phyloP scores from a whole-genome alignment of 30 jellyfish, hydroid and myxozoan species.

The Catostylus mosaicus region DNA sequence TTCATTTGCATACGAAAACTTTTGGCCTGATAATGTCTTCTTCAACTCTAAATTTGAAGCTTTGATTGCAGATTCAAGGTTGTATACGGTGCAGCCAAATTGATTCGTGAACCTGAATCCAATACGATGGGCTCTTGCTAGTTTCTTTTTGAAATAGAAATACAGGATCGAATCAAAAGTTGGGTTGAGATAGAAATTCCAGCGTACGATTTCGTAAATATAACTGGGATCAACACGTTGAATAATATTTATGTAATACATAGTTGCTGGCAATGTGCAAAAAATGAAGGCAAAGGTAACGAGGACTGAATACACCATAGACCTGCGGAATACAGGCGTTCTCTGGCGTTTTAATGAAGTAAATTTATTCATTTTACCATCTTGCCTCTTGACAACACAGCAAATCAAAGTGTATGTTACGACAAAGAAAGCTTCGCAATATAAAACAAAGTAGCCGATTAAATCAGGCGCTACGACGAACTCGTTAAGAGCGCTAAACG shows the following conservation, averaged over 20 bases:
- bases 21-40: not conserved
- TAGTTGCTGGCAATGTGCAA: constrained; percentile 11
- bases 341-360: not conserved
- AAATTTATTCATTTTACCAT: not conserved
- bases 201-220: constrained; percentile 2
- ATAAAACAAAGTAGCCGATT: not conserved
- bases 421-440: not conserved
- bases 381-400: constrained; percentile 16
- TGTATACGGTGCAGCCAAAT: not conserved
- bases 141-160: constrained; percentile 8
- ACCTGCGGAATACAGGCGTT: not conserved
- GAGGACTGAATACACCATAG: not conserved
- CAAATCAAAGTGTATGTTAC: constrained; percentile 8
- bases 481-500: not conserved
- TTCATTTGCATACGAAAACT: not conserved
- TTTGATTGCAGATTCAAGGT: not conserved
- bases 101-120: constrained; percentile 8
- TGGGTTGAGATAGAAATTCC: constrained; percentile 18
- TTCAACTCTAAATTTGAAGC: not conserved
- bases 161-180: constrained; percentile 6
- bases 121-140: not conserved
- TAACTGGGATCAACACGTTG: constrained; percentile 6
- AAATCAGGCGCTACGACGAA: not conserved
- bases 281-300: constrained; percentile 17
- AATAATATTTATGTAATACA: not conserved